Evolutionary conservation across 2,888 invertebrate species (phyloP), one percentile per base, ranked within the genome.

Genomic region (Sinotaia quadrata): DNA sequence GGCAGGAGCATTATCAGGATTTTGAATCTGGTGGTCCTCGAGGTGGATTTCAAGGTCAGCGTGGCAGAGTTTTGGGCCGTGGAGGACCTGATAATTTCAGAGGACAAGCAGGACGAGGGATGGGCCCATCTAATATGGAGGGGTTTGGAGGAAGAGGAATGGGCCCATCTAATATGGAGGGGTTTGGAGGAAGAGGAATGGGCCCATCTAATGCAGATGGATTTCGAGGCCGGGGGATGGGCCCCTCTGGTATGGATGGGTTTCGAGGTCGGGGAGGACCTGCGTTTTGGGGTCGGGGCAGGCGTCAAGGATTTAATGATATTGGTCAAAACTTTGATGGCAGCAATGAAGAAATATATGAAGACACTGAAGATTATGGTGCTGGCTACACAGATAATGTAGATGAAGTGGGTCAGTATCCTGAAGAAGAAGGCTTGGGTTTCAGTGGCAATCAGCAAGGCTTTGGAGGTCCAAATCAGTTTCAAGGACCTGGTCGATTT

Each of bases 151-250:
- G 33, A 4, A n/a, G 51, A 33, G 59, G 60, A 36, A 44, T 24
- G 62, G 47, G 44, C 8, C 36, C n/a, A 4, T 33, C 24, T 5
- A 62, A 27, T 15, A 60, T 41, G 59, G 63, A 29, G 21, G 57
- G 65, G 15, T 56, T 63, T 37, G 61, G 54, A 56, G 75, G 75
- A 18, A 57, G 73, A 54, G 75, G 73, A 21, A 66, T 54, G 36
- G 59, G 62, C 31, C 66, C 60, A n/a, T n/a, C n/a, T n/a, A n/a
- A n/a, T n/a, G n/a, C n/a, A 58, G 51, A 56, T 18, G 49, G 67
- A 59, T 61, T 65, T 34, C 47, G 56, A 37, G 72, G 54, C 10
- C 51, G 61, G 33, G 54, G 57, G 29, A 57, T 29, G 29, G 33
- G 41, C 4, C 41, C 44, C n/a, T n/a, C n/a, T n/a, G n/a, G n/a